These are phyloP conservation scores for Heliconius melpomene DNA, from an alignment of 1,140 invertebrate genomes.

Conservation along the genomic window DNA sequence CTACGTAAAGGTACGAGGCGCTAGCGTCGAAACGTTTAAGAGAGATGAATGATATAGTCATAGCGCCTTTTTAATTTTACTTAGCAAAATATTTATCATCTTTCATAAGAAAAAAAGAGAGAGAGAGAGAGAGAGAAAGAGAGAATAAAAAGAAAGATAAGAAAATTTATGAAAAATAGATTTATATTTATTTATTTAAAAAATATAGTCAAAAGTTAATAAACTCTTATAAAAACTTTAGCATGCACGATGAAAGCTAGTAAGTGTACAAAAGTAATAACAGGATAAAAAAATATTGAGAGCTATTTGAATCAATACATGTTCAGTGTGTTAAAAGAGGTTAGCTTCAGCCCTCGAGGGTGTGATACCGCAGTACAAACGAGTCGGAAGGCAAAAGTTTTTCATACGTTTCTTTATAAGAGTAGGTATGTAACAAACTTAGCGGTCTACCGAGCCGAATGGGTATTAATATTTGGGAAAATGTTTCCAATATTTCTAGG, in stretches of 20 bases:
- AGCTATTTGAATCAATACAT: background rate
- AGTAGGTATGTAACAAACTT: conserved; percentile 28
- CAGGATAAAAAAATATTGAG: background rate
- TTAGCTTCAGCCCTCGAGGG: conserved; percentile 13
- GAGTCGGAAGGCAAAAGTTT: conserved; percentile 26
- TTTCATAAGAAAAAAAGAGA: background rate
- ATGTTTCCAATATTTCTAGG: conserved; percentile 28
- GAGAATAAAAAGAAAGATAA: too few species aligned
- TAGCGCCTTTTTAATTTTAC: conserved; percentile 59
- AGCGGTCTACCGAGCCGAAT: conserved; percentile 27
- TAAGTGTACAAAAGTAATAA: too few species aligned
- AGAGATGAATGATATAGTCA: conserved; percentile 58
- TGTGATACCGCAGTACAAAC: conserved; percentile 19
- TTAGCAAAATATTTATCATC: conserved; percentile 33
- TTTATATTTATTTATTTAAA: too few species aligned
- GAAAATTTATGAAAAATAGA: too few species aligned
- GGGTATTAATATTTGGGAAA: conserved; percentile 29
- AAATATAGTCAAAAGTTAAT: too few species aligned
- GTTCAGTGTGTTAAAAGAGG: conserved; percentile 14
- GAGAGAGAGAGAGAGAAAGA: too few species aligned
- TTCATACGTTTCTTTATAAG: conserved; percentile 25
- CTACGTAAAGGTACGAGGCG: conserved; percentile 16
- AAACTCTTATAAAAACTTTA: too few species aligned
- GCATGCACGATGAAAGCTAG: too few species aligned
- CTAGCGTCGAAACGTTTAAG: conserved; percentile 63